Base-by-base conservation (phyloP, 2,888 invertebrate genomes). In the Meloe dianella region DNA sequence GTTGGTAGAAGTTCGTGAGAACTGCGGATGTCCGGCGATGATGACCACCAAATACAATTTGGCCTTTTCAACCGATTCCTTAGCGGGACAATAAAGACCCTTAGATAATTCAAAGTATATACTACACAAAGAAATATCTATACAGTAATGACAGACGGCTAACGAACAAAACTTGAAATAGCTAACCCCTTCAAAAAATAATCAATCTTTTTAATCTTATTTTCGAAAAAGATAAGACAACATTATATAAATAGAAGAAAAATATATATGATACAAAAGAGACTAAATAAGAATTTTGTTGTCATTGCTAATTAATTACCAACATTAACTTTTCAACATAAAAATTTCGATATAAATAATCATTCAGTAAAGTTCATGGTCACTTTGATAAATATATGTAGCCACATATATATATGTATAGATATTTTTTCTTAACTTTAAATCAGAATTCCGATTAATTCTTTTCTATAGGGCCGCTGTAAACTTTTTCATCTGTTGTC, bases 1-100 rank as follows among this genome's bases (percentile, higher is more conserved):
- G 79, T 79, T 77, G 77, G 78, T 77, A 77, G 75, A 73, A 56
- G 63, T 68, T 64, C 68, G 70, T 65, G 66, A 66, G 70, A 67
- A 65, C 70, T 63, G 66, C 65, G 71, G 71, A 75, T 77, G 75
- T 76, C 75, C 74, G 72, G 74, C 71, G 71, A 63, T 67, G 65
- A 68, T 68, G 68, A 68, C 68, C 68, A 68, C 47, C 62, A 65
- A 59, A 35, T 24, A 12, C 24, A 4, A 51, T 51, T 51, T 51
- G 22, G 51, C 51, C 51, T 22, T 14, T 51, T 51, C 51, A 51
- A 51, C 51, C 51, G 51, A 51, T 51, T 51, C 51, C 51, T 51
- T 51, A 51, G 51, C 51, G 51, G 51, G 51, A 51, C 51, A 51
- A 51, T 51, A 51, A 41, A 22, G 51, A 22, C 51, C 51, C 51